These are phyloP conservation scores for Helicoverpa zea DNA, from an alignment of 1,140 invertebrate genomes.

Conservation along the genomic window DNA sequence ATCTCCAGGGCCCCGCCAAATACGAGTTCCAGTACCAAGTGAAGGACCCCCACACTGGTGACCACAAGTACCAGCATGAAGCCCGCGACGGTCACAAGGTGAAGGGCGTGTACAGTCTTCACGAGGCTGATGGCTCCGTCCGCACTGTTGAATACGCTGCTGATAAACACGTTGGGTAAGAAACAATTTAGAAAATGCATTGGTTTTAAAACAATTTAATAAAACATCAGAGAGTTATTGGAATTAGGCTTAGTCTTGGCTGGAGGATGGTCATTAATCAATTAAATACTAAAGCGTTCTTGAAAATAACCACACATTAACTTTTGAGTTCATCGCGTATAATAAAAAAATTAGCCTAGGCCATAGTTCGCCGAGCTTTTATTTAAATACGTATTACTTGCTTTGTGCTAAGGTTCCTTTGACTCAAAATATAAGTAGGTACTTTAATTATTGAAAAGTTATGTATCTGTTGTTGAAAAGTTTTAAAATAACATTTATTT, in stretches of 20 bases:
- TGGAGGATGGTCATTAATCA: too few species aligned
- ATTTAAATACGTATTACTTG: too few species aligned
- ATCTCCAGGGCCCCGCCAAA: constrained; percentile 61
- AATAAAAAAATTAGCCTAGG: too few species aligned
- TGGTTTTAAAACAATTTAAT: not conserved
- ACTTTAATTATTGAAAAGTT: too few species aligned
- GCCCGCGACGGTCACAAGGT: constrained; percentile 76
- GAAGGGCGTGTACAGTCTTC: constrained; percentile 81
- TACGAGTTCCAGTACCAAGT: constrained; percentile 84
- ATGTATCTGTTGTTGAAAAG: not conserved
- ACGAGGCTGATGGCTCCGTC: constrained; percentile 80
- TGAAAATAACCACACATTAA: too few species aligned
- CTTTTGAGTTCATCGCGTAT: too few species aligned
- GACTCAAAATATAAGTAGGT: too few species aligned
- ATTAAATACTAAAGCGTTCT: too few species aligned
- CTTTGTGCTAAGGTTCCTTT: too few species aligned
- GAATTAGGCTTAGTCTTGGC: too few species aligned
- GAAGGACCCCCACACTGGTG: constrained; percentile 69
- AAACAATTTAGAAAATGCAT: not conserved
- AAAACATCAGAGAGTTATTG: not conserved
- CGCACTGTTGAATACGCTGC: constrained; percentile 78
- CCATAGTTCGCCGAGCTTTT: too few species aligned
- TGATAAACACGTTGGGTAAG: constrained; percentile 77
- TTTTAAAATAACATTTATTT: not conserved
- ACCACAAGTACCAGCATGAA: constrained; percentile 75